Evolutionary conservation across 2,113 vertebrate species (phyloP).

Genomic region (Dunckerocampus dactyliophorus): DNA sequence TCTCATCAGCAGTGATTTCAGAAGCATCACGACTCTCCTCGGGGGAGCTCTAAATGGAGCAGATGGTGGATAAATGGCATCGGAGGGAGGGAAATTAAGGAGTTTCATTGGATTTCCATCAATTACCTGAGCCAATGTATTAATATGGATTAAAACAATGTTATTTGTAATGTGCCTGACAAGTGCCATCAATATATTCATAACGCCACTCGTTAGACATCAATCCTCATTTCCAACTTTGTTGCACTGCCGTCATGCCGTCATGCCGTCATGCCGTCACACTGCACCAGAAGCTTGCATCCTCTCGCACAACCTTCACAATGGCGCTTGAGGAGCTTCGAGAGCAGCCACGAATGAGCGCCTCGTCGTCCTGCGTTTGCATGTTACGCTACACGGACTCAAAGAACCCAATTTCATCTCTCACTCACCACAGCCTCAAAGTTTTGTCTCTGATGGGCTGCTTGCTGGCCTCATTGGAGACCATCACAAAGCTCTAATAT

Average conservation of each 20-base stretch:
- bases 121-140: conserved; percentile 66
- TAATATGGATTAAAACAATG: conserved; percentile 50
- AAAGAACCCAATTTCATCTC: conserved; percentile 56
- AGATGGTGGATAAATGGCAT: conserved; percentile 67
- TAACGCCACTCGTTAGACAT: conserved; percentile 52
- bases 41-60: conserved; percentile 55
- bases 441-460: conserved; percentile 49
- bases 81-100: conserved; percentile 46
- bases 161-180: conserved; percentile 61
- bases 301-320: conserved; percentile 19
- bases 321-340: conserved; percentile 39
- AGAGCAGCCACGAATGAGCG: conserved; percentile 58
- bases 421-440: conserved; percentile 49
- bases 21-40: conserved; percentile 54
- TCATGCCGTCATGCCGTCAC: too few relatives aligned
- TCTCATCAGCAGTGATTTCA: conserved; percentile 76
- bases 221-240: conserved; percentile 63
- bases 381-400: conserved; percentile 60
- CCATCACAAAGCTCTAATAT: conserved; percentile 53
- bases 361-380: conserved; percentile 63
- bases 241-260: too few relatives aligned
- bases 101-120: conserved; percentile 62
- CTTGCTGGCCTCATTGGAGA: conserved; percentile 48
- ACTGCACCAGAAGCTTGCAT: conserved; percentile 11
- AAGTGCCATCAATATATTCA: conserved; percentile 70